phyloP scores from a whole-genome alignment of 2,113 vertebrate genomes.

The Leptocoma aspasia region DNA sequence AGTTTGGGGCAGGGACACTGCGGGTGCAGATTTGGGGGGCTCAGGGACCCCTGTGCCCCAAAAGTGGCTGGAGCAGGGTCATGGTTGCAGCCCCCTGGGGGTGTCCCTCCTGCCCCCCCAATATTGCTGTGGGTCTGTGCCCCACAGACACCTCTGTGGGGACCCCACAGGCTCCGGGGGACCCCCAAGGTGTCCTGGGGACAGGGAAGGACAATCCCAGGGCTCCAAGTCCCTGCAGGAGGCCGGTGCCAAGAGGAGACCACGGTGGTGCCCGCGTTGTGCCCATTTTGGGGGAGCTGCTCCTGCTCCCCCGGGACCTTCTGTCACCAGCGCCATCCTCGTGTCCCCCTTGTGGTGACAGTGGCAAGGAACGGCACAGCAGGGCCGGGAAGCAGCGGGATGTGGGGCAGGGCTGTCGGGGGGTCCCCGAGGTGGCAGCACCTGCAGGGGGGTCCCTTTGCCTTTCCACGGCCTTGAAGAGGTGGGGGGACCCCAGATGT shows the following conservation, averaged over 20 bases:
- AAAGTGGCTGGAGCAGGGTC: neutral
- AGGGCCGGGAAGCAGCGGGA: neutral
- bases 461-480: neutral
- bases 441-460: neutral
- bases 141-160: neutral
- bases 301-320: too few relatives aligned
- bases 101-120: neutral
- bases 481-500: neutral
- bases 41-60: neutral
- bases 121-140: neutral
- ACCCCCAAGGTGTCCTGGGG: neutral
- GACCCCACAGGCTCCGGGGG: neutral
- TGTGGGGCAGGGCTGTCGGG: too few relatives aligned
- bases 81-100: neutral
- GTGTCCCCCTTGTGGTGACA: neutral
- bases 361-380: neutral
- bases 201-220: neutral
- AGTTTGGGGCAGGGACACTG: neutral
- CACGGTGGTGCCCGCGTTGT: accelerated
- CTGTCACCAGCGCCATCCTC: neutral
- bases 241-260: neutral
- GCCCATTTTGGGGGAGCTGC: neutral
- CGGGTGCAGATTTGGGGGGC: neutral
- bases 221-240: neutral
- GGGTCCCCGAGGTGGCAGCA: too few relatives aligned